phyloP scores from a whole-genome alignment of 35 echinoderm and acorn worm genomes.

The Chiridota heheva region DNA sequence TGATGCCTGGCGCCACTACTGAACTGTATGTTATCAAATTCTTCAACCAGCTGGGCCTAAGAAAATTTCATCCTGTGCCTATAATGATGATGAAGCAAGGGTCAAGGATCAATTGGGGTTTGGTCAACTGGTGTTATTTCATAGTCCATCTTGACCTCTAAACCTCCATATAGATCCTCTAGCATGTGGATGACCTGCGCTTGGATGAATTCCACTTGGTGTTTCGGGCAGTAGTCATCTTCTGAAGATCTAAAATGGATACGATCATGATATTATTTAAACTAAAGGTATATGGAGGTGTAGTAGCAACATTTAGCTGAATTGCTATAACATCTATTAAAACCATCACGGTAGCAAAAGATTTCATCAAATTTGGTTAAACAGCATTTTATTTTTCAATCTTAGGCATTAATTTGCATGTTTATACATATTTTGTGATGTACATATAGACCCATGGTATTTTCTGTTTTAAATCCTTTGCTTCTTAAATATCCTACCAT shows the following conservation, averaged over 20 bases:
- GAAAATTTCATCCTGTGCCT: too few relatives aligned
- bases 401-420: not conserved
- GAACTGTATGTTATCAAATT: too few relatives aligned
- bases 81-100: too few relatives aligned
- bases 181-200: constrained; percentile 63
- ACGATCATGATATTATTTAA: not conserved
- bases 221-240: constrained; percentile 93
- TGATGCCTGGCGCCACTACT: too few relatives aligned
- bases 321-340: not conserved
- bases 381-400: not conserved
- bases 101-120: too few relatives aligned
- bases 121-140: too few relatives aligned
- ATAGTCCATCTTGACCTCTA: constrained; percentile 78
- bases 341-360: not conserved
- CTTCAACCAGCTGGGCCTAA: too few relatives aligned
- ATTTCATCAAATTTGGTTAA: not conserved
- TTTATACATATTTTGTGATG: not conserved
- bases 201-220: constrained; percentile 84
- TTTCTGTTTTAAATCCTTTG: not conserved
- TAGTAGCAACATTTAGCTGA: not conserved
- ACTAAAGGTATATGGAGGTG: not conserved
- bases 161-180: constrained; percentile 46
- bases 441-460: not conserved
- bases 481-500: too few relatives aligned
- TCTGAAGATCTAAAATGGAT: constrained; percentile 73